These are phyloP conservation scores for Chionodraco myersi DNA, from an alignment of 2,113 vertebrate species.

Conservation along the genomic window DNA sequence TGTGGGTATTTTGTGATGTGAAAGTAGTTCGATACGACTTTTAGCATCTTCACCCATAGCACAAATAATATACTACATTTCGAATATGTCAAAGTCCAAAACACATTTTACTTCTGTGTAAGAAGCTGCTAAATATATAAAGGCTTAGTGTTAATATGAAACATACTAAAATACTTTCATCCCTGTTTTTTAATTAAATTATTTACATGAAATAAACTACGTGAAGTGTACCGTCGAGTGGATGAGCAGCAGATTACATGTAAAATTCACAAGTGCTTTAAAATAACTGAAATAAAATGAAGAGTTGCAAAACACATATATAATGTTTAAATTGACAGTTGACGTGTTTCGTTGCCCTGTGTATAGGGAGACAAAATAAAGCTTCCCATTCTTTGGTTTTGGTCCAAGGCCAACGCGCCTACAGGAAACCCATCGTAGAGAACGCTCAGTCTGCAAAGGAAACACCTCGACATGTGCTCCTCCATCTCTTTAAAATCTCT, in stretches of 20 bases:
- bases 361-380: constrained; percentile 49
- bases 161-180: background rate
- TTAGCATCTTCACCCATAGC: background rate
- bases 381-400: constrained; percentile 47
- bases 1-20: background rate
- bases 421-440: constrained; percentile 57
- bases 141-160: background rate
- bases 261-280: background rate
- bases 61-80: background rate
- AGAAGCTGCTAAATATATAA: background rate
- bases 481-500: constrained; percentile 31
- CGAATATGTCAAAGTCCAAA: background rate
- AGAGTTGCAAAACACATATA: background rate
- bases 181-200: too few species aligned
- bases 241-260: too few species aligned
- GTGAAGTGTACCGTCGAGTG: too few species aligned
- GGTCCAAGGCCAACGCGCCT: constrained; percentile 26
- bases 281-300: background rate
- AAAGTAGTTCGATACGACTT: constrained; percentile 4
- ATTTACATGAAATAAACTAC: too few species aligned
- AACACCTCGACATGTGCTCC: constrained; percentile 54
- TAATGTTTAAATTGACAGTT: constrained; percentile 20
- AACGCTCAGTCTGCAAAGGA: constrained; percentile 38
- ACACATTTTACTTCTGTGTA: background rate
- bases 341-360: constrained; percentile 20